Evolutionary conservation across 1,140 invertebrate species (phyloP), one percentile per base, ranked within the genome.

Genomic region (Araneus ventricosus): DNA sequence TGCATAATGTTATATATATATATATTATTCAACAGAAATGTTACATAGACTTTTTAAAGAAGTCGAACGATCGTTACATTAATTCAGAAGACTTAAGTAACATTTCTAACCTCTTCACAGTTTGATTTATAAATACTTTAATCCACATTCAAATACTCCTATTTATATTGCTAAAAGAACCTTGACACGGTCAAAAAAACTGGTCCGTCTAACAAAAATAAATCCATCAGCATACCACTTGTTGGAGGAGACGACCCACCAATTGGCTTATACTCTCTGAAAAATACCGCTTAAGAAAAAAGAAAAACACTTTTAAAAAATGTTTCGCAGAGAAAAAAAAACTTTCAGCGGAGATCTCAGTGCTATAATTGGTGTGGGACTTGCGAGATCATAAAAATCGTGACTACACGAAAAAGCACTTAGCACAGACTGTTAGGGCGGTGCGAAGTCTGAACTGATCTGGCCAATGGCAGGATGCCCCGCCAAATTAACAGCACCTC

Each of bases 361-460:
- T 30, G 45, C 41, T 90, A 34, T 88, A 92, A 93, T 87, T 93
- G 91, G 91, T 87, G 84, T 87, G 91, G 91, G 91, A 67, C 67
- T 52, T 30, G 70, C 82, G 27, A 27, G n/a, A 24, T 88, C 91
- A 61, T 93, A 93, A 93, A 93, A 93, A 88, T 61, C 39, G 82
- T 52, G 85, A 45, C 91, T 87, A 93, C 91, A 93, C 91, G 91
- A 80, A 93, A 93, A 93, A 93, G 91, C 91, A 93, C 91, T 93
- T 93, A 93, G 84, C 63, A 39, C 22, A 17, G 63, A 39, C 91
- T 79, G 85, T n/a, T 59, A n/a, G 85, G 91, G 91, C 91, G 91
- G 91, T 88, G 45, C 90, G 57, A 91, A 63, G 57, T 63, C 82
- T 75, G 39, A 57, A 75, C 45, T 41, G 84, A 93, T 87, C 91